Conservation (phyloP, 35 echinoderm and acorn worm species). For the Ophiothrix spiculata region DNA sequence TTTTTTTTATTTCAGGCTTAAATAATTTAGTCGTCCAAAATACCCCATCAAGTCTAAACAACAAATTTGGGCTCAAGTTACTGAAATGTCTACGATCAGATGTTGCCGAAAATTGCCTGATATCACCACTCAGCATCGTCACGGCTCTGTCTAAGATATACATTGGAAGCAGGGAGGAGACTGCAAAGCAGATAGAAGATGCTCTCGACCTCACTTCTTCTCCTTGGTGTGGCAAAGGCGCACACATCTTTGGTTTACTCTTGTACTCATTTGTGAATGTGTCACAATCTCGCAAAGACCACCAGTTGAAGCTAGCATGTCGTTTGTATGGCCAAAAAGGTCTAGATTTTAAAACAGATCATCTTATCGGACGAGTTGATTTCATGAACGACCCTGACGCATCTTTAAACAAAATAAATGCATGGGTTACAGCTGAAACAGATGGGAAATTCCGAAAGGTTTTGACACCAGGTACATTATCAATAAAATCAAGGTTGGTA, state of each 20-base stretch:
- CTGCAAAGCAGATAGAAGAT: slow-evolving; percentile 21
- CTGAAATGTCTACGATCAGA: too few relatives aligned
- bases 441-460: slow-evolving; percentile 54
- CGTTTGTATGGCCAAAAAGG: too few relatives aligned
- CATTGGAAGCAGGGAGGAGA: slow-evolving; percentile 24
- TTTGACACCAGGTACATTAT: slow-evolving; percentile 20
- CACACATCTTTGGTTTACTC: slow-evolving; percentile 3
- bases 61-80: too few relatives aligned
- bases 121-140: slow-evolving; percentile 39
- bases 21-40: too few relatives aligned
- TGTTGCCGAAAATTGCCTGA: slow-evolving; percentile 53
- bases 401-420: slow-evolving; percentile 37
- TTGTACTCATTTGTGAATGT: slow-evolving; percentile 24
- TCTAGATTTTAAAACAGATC: too few relatives aligned
- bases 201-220: slow-evolving; percentile 22
- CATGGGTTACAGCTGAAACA: slow-evolving; percentile 64
- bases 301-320: slow-evolving; percentile 18
- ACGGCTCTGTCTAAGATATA: slow-evolving; percentile 44
- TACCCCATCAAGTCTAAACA: too few relatives aligned
- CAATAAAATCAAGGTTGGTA: slow-evolving; percentile 45
- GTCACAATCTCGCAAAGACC: slow-evolving; percentile 2
- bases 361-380: too few relatives aligned
- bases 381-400: slow-evolving; percentile 21
- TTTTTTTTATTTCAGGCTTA: too few relatives aligned
- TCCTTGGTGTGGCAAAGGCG: slow-evolving; percentile 27